These are phyloP conservation scores for Scytalopus superciliaris DNA, from an alignment of 2,113 vertebrate genomes.

Conservation along the genomic window DNA sequence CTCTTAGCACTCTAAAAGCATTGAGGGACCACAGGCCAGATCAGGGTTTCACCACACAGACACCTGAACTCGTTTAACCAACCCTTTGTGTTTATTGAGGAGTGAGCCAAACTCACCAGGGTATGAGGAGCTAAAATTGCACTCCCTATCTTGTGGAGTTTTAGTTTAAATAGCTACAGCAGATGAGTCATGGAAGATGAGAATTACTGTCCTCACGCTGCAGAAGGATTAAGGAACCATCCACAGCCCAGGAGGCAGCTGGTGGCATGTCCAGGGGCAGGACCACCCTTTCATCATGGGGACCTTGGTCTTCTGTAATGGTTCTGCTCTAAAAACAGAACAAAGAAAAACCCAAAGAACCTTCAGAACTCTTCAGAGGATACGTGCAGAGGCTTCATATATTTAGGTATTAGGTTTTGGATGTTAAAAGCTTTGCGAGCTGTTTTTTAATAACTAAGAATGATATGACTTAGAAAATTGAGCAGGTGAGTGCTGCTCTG, in stretches of 20 bases:
- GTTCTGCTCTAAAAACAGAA: neutral
- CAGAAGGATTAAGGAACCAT: neutral
- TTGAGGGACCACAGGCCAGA: neutral
- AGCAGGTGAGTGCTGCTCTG: neutral
- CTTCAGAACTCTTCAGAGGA: neutral
- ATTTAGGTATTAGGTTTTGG: neutral
- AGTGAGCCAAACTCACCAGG: neutral
- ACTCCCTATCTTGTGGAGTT: neutral
- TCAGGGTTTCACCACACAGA: neutral
- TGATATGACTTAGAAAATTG: neutral
- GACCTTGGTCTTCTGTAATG: neutral
- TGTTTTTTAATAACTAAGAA: neutral
- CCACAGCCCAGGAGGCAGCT: neutral
- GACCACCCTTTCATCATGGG: neutral
- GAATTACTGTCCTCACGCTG: neutral
- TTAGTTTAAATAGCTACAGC: neutral
- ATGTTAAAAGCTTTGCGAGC: neutral
- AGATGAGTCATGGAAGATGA: neutral
- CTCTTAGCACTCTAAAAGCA: constrained; percentile 15
- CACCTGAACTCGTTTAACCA: constrained; percentile 20
- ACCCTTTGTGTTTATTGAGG: neutral
- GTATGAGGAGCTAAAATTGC: constrained; percentile 14
- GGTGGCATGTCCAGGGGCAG: neutral
- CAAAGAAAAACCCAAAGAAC: neutral
- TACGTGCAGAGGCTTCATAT: neutral